A percentile compares a stretch with the other conserved stretches of the same genome.
Conservation (phyloP, 2,113 vertebrate genomes). For the Phalacrocorax carbo region DNA sequence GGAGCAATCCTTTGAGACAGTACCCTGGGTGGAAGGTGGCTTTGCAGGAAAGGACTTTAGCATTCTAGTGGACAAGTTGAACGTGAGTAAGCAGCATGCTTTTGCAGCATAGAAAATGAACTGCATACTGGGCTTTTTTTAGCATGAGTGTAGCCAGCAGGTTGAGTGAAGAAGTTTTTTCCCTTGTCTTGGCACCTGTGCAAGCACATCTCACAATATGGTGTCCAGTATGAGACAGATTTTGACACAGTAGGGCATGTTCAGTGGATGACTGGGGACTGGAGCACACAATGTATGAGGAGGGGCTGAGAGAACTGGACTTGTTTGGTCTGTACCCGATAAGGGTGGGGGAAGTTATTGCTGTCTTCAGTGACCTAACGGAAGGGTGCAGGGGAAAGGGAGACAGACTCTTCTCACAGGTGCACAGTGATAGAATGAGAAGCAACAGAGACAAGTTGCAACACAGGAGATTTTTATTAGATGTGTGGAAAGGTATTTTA, state of each 20-base stretch:
- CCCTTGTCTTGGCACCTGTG: neutral
- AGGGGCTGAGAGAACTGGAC: neutral
- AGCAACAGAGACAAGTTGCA: neutral
- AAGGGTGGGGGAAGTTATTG: neutral
- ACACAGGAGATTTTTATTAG: neutral
- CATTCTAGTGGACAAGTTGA: neutral
- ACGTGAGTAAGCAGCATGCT: neutral
- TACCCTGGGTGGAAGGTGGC: neutral
- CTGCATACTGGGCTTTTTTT: accelerated
- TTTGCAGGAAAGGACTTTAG: neutral
- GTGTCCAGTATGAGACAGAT: neutral
- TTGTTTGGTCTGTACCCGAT: neutral
- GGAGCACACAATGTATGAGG: neutral
- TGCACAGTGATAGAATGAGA: neutral
- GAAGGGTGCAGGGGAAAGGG: neutral
- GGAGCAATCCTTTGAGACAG: neutral
- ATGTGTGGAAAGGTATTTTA: neutral
- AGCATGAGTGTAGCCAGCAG: neutral
- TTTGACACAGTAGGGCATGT: neutral
- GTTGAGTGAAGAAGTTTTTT: neutral
- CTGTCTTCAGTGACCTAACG: neutral
- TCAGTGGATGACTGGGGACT: neutral
- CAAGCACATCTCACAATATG: accelerated
- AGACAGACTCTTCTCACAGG: neutral
- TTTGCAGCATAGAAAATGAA: neutral